These are phyloP conservation scores for Drosophila carrolli DNA, from an alignment of 1,140 invertebrate species.

Conservation along the genomic window DNA sequence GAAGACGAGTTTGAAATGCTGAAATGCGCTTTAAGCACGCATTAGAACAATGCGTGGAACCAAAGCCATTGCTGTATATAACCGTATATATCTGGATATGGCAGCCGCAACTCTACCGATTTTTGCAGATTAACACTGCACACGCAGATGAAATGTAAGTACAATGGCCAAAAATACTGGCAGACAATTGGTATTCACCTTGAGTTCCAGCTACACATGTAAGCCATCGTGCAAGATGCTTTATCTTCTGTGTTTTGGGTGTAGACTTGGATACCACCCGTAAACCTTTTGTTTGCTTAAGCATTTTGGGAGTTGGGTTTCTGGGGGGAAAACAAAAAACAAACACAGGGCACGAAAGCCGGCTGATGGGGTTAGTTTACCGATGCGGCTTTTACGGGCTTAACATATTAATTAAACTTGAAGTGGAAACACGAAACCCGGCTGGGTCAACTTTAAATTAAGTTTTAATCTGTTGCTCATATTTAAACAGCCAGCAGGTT, in stretches of 20 bases:
- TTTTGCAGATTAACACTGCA: constrained; percentile 43
- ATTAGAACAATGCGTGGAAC: constrained; percentile 32
- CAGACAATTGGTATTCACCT: constrained; percentile 40
- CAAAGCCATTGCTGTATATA: background rate
- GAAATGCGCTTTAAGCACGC: constrained; percentile 44
- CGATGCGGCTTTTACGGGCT: constrained; percentile 68
- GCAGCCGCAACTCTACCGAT: constrained; percentile 3
- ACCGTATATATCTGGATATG: constrained; percentile 7
- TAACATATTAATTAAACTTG: constrained; percentile 83
- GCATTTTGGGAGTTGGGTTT: background rate
- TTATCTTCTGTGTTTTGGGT: constrained; percentile 11
- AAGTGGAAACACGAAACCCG: constrained; percentile 66
- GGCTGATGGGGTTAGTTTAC: constrained; percentile 58
- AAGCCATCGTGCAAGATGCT: constrained; percentile 22
- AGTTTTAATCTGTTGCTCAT: constrained; percentile 82
- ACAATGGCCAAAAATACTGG: background rate
- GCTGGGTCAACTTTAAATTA: constrained; percentile 75
- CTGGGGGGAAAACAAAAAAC: constrained; percentile 18
- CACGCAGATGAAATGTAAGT: constrained; percentile 24
- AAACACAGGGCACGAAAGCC: constrained; percentile 27
- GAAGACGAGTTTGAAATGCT: constrained; percentile 18
- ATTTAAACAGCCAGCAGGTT: constrained; percentile 67
- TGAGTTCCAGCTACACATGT: constrained; percentile 29
- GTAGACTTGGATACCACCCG: constrained; percentile 7
- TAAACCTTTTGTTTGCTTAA: constrained; percentile 35